Conservation (phyloP, 2,797 vertebrate genomes). For the Pipistrellus nathusii region DNA sequence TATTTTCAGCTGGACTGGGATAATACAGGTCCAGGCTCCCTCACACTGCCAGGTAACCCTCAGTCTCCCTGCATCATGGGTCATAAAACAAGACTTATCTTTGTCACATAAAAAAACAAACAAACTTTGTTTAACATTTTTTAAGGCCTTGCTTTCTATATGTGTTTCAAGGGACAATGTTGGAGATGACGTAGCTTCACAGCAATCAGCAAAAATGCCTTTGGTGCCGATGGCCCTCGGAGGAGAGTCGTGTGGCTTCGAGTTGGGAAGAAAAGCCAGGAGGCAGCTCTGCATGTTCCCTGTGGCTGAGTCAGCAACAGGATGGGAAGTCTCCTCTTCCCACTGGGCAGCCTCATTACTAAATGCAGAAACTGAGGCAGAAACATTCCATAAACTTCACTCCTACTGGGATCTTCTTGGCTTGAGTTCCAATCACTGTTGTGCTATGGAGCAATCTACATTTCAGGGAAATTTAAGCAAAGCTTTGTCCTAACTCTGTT, state of each 20-base stretch:
- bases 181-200: neutral
- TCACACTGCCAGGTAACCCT: neutral
- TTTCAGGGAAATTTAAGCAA: constrained; percentile 14
- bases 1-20: neutral
- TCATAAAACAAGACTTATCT: neutral
- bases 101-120: neutral
- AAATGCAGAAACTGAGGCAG: neutral
- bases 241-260: neutral
- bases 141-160: neutral
- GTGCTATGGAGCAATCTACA: neutral
- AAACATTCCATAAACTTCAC: neutral
- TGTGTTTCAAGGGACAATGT: neutral
- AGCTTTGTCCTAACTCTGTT: constrained; percentile 38
- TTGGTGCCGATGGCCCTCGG: neutral
- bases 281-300: neutral
- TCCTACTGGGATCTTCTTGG: constrained; percentile 18
- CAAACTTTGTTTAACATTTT: neutral
- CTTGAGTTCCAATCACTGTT: constrained; percentile 11
- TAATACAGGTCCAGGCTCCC: neutral
- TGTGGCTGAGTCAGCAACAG: neutral
- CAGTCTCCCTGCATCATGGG: neutral
- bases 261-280: neutral
- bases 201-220: neutral
- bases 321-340: neutral
- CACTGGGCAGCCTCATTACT: neutral